Percentiles rank a stretch among this genome's conserved stretches.
phyloP scores from a whole-genome alignment of 2,797 vertebrate species.

The Halcyon badia region DNA sequence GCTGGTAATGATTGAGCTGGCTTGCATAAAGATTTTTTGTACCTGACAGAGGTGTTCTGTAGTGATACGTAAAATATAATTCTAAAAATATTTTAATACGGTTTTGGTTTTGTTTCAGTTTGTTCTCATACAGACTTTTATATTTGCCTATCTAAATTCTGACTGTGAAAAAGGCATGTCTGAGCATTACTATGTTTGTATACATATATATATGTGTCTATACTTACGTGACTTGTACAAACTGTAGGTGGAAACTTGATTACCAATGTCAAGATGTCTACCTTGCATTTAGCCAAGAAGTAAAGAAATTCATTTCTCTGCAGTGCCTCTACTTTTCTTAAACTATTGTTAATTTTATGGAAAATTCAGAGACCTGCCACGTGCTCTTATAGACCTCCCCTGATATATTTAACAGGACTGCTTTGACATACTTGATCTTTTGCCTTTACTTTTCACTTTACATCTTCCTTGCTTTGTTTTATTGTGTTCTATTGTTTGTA shows the following conservation, averaged over 20 bases:
- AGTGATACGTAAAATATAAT: neutral
- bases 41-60: neutral
- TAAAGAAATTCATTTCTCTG: neutral
- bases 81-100: neutral
- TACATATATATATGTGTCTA: fast-evolving
- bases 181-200: neutral
- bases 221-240: neutral
- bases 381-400: neutral
- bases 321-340: neutral
- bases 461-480: neutral
- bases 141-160: neutral
- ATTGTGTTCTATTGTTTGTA: neutral
- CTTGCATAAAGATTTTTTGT: neutral
- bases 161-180: neutral
- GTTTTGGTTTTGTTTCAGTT: neutral
- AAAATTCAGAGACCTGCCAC: neutral
- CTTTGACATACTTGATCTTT: neutral
- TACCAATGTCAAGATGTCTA: neutral
- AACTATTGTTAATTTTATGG: neutral
- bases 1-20: neutral
- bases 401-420: neutral
- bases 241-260: neutral
- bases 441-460: neutral
- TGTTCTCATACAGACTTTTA: neutral
- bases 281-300: neutral